Evolutionary conservation across 1,140 invertebrate species (phyloP), one percentile per base, ranked within the genome.

Genomic region (Polypedilum vanderplanki): DNA sequence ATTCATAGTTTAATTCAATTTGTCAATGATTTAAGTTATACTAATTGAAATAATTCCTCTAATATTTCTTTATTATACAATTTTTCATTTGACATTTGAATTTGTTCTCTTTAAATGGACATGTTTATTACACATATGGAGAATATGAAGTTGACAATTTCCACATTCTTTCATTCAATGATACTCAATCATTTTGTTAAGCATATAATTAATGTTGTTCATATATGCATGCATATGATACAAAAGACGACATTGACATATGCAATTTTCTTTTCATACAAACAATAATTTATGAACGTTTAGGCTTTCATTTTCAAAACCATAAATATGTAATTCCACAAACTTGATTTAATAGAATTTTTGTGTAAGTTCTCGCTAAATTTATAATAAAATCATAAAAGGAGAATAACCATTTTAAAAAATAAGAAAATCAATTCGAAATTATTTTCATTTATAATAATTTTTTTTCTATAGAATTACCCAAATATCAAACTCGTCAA

Each of bases 281-380:
- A 18, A 70, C 65, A 70, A 70, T 70, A 70, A 70, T 70, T 70
- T 70, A 70, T 70, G 65, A 70, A 7, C 17, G 20, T 70, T 70
- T 70, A 57, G 5, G 65, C 65, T 70, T 70, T 70, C 65, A 70
- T 70, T 70, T 70, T 70, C 65, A 20, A 70, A 20, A 20, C 17
- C 8, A 18, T 70, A 18, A 18, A 18, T 46, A 46, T 46, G 9
- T 18, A 67, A 8, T 18, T 20, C n/a, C n/a, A n/a, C n/a, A n/a
- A n/a, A n/a, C n/a, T n/a, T n/a, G n/a, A n/a, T n/a, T n/a, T n/a
- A n/a, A n/a, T n/a, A n/a, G n/a, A n/a, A n/a, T n/a, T n/a, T n/a
- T n/a, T n/a, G n/a, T n/a, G n/a, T n/a, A n/a, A n/a, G n/a, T n/a
- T n/a, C n/a, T n/a, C n/a, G n/a, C n/a, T n/a, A n/a, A n/a, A n/a